These are phyloP conservation scores for Escarpia spicata DNA, from an alignment of 2,888 invertebrate species.

Conservation along the genomic window DNA sequence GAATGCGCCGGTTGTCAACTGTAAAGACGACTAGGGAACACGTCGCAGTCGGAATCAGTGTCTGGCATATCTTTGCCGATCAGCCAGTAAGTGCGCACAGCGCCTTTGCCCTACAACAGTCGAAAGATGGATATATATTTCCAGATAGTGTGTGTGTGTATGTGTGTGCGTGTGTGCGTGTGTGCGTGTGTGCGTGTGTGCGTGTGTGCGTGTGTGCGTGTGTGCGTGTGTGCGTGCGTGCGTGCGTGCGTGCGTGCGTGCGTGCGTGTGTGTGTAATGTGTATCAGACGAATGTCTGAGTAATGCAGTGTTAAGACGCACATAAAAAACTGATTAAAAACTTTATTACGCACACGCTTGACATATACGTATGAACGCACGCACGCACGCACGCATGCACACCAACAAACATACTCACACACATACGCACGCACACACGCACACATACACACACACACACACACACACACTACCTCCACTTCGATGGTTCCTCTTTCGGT, in stretches of 20 bases:
- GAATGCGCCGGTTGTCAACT: background rate
- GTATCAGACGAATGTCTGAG: no score
- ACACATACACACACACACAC: background rate
- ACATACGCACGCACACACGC: background rate
- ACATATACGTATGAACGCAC: no score
- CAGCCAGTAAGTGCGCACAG: background rate
- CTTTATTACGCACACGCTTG: no score
- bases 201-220: no score
- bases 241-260: no score
- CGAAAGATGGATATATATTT: background rate
- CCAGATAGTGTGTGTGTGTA: background rate
- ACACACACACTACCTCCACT: constrained; percentile 35
- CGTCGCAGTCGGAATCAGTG: background rate
- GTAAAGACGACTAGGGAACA: background rate
- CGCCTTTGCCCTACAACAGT: background rate
- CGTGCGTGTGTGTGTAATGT: no score
- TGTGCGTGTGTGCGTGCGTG: no score
- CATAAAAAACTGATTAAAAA: no score
- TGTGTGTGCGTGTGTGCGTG: no score
- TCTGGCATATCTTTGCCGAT: background rate
- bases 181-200: no score
- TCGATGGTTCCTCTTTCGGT: constrained; percentile 29
- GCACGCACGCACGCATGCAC: background rate
- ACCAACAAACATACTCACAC: background rate
- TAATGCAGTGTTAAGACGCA: no score